These are phyloP conservation scores for Callipepla squamata DNA, from an alignment of 2,113 vertebrate genomes.

Conservation along the genomic window DNA sequence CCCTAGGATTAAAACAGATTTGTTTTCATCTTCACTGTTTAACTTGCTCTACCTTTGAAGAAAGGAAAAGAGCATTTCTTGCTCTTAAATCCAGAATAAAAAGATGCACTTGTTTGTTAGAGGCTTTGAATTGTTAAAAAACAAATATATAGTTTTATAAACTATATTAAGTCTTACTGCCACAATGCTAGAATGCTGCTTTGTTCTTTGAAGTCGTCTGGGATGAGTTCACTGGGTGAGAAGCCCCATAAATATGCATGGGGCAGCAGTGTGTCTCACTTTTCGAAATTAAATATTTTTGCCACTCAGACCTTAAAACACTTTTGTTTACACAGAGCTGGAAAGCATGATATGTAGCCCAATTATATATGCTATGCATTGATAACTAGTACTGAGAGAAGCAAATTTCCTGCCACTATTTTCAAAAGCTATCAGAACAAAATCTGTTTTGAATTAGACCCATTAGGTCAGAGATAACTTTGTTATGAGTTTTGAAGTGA, in stretches of 20 bases:
- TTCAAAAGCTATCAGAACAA: background rate
- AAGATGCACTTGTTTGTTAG: background rate
- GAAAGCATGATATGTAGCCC: background rate
- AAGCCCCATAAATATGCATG: constrained; percentile 17
- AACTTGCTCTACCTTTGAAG: background rate
- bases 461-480: background rate
- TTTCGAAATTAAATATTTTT: constrained; percentile 10
- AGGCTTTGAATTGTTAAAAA: constrained; percentile 30
- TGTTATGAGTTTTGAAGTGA: background rate
- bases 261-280: background rate
- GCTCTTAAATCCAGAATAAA: background rate
- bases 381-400: background rate
- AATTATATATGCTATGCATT: background rate
- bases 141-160: background rate
- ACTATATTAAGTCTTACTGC: background rate
- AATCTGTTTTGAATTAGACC: background rate
- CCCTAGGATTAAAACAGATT: background rate
- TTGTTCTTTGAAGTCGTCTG: constrained; percentile 14
- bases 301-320: background rate
- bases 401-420: background rate
- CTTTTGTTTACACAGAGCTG: background rate
- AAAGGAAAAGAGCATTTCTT: background rate
- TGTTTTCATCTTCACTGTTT: background rate
- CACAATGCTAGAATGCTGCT: background rate
- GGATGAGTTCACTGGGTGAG: background rate